phyloP scores from a whole-genome alignment of 2,888 invertebrate species.

The Lepidochrysops patricia region DNA sequence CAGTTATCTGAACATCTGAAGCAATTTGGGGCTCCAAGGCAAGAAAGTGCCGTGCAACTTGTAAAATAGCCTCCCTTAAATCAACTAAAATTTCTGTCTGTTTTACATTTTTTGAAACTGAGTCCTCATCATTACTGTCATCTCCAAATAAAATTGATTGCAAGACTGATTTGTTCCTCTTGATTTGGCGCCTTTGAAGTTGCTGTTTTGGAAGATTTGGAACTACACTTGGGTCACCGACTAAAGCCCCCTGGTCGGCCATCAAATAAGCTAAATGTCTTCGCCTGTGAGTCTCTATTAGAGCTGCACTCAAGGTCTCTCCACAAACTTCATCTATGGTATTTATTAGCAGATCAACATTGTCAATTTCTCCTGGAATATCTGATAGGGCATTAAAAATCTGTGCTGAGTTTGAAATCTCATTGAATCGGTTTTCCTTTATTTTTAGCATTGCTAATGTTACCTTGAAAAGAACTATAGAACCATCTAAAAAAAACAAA shows the following conservation, averaged over 20 bases:
- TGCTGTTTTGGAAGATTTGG: conserved; percentile 96
- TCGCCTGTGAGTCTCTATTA: conserved; percentile 91
- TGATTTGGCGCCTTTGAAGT: conserved; percentile 88
- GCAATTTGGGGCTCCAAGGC: conserved; percentile 91
- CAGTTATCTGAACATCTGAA: conserved; percentile 85
- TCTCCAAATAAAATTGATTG: conserved; percentile 91
- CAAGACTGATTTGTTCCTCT: conserved; percentile 91
- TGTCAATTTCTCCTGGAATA: conserved; percentile 94
- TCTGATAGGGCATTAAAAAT: conserved; percentile 98
- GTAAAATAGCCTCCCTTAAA: conserved; percentile 94
- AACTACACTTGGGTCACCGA: conserved; percentile 91
- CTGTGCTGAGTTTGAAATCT: conserved; percentile 95
- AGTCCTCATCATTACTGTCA: conserved; percentile 84
- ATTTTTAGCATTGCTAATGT: conserved; percentile 96
- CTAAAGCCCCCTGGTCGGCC: conserved; percentile 96
- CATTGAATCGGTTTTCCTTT: conserved; percentile 81
- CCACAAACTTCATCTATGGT: conserved; percentile 81
- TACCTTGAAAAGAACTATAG: conserved; percentile 93
- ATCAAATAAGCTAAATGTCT: conserved; percentile 95
- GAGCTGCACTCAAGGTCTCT: conserved; percentile 86
- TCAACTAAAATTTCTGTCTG: conserved; percentile 99
- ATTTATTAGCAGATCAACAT: conserved; percentile 90
- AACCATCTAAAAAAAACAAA: conserved; percentile 96
- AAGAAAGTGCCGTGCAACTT: conserved; percentile 93
- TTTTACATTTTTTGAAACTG: conserved; percentile 95